Percentiles rank a stretch among this genome's conserved stretches.
phyloP scores from a whole-genome alignment of 2,113 vertebrate species.

The Colius striatus region DNA sequence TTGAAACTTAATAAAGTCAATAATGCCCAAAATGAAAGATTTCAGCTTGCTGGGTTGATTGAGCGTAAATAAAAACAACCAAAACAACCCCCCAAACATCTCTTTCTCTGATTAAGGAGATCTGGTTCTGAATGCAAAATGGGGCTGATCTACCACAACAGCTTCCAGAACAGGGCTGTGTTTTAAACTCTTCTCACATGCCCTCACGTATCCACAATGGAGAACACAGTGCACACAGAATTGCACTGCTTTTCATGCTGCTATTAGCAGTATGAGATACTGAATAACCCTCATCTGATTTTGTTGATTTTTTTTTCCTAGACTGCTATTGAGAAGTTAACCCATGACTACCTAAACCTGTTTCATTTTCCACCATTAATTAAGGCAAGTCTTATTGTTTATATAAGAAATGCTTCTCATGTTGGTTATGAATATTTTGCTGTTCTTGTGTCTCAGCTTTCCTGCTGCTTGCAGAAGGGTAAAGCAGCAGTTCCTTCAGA shows the following conservation, averaged over 20 bases:
- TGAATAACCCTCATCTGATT: conserved; percentile 41
- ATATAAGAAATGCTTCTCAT: background rate
- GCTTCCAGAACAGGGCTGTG: background rate
- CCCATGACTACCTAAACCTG: conserved; percentile 91
- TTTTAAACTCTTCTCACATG: conserved; percentile 1
- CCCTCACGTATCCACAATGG: background rate
- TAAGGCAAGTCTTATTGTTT: conserved; percentile 81
- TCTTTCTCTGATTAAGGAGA: conserved; percentile 23
- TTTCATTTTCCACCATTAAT: conserved; percentile 95
- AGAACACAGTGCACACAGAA: background rate
- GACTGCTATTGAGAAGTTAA: conserved; percentile 94
- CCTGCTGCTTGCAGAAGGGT: fast-evolving
- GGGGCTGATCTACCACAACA: background rate
- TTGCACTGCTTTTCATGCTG: background rate
- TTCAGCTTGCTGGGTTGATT: conserved; percentile 32
- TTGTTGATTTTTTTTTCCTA: conserved; percentile 66
- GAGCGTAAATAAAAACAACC: conserved; percentile 46
- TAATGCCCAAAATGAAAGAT: conserved; percentile 42
- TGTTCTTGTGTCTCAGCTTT: background rate
- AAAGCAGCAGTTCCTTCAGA: background rate
- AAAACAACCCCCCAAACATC: background rate
- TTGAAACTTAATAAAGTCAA: conserved; percentile 56
- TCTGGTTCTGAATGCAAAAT: background rate
- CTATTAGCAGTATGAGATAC: background rate
- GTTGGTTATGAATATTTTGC: background rate